Evolutionary conservation across 2,113 vertebrate species (phyloP).

Genomic region (Bambusicola thoracicus): DNA sequence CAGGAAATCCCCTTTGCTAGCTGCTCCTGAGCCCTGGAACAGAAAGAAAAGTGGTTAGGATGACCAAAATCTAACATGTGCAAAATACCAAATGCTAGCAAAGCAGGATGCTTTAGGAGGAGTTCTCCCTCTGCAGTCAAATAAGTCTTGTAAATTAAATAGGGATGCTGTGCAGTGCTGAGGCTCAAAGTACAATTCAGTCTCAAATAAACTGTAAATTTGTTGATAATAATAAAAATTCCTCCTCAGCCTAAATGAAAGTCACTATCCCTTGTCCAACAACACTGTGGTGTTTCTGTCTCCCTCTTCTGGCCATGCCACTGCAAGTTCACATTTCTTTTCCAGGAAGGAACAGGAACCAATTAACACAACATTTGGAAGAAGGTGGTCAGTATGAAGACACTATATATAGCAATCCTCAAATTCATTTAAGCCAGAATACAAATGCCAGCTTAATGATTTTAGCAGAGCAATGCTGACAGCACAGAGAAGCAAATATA

Average conservation of each 20-base stretch:
- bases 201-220: neutral
- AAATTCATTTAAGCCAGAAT: neutral
- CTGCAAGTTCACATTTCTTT: neutral
- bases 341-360: neutral
- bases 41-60: neutral
- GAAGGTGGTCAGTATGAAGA: neutral
- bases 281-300: neutral
- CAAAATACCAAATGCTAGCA: neutral
- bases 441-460: neutral
- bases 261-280: neutral
- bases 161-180: neutral
- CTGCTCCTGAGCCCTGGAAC: conserved; percentile 88
- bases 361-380: neutral
- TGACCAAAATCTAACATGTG: neutral
- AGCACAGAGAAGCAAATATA: neutral
- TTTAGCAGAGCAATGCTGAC: neutral
- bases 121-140: neutral
- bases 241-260: neutral
- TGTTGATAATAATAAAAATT: neutral
- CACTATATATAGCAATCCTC: neutral
- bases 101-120: neutral
- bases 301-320: neutral
- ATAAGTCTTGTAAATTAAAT: neutral
- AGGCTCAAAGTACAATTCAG: neutral
- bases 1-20: conserved; percentile 96